Evolutionary conservation across 1,140 invertebrate genomes (phyloP), one percentile per base, ranked within the genome.

Genomic region (Maniola jurtina): DNA sequence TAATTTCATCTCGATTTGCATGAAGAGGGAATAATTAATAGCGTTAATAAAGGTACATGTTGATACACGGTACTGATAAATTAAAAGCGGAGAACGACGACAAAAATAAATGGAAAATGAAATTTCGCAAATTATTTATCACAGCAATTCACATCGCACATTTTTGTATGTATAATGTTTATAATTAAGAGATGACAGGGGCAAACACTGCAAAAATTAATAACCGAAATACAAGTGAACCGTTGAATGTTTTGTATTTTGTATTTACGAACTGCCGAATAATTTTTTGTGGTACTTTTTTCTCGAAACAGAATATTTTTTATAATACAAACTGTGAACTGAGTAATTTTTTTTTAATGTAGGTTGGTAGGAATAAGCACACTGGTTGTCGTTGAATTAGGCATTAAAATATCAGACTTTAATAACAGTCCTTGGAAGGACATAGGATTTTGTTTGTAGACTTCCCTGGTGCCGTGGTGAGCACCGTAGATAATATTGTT

Each of bases 11-110:
- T 45, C 33, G 42, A 61, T 61, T 61, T 61, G 42, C 40, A 59
- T 59, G 57, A 59, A 45, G 57, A 55, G 52, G 11, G 52, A 55
- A 55, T 55, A 55, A 55, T 55, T 55, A 55, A 55, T 55, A 55
- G 16, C 52, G 15, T 55, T 55, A 55, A 55, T 55, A 55, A 55
- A 55, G 16, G 8, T 34, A 55, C 52, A 55, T n/a, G 52, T 55
- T 55, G 52, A 55, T 55, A 50, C 16, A 55, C 52, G 52, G n/a
- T 34, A 16, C 33, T 55, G 52, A 55, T 55, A 55, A 55, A 55
- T 55, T 34, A 11, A 33, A 33, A 34, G 6, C 52, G 16, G 25
- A 34, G 16, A 13, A 34, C 13, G 16, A 34, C 25, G 16, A 55
- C 52, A 55, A 34, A 55, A 34, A 55, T 55, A 34, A 55, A 55